Evolutionary conservation across 2,797 vertebrate genomes (phyloP).

Genomic region (Chaunax sp.): DNA sequence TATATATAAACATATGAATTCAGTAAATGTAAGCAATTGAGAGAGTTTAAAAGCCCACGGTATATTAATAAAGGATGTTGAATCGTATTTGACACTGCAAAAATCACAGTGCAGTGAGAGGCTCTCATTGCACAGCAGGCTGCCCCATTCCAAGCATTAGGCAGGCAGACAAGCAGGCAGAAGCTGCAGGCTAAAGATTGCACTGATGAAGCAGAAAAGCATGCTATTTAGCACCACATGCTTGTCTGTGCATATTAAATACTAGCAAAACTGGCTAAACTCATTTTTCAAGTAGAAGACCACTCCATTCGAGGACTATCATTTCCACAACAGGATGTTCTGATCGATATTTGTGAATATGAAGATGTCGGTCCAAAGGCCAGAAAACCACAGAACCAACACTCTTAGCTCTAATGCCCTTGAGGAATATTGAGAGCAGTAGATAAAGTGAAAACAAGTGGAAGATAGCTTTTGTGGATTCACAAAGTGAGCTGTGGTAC

Average conservation of each 20-base stretch:
- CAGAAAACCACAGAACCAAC: conserved; percentile 44
- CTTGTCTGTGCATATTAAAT: conserved; percentile 81
- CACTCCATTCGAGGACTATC: conserved; percentile 33
- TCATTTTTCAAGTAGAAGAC: conserved; percentile 40
- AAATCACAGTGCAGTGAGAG: conserved; percentile 63
- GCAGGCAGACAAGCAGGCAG: conserved; percentile 75
- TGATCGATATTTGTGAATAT: conserved; percentile 47
- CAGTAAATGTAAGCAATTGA: conserved; percentile 39
- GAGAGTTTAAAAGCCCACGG: conserved; percentile 40
- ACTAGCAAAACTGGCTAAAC: conserved; percentile 49
- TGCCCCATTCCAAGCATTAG: conserved; percentile 69
- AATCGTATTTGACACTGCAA: conserved; percentile 67
- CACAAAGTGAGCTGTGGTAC: conserved; percentile 25
- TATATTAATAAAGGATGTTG: conserved; percentile 64
- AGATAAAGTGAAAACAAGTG: conserved; percentile 18
- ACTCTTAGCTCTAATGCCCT: conserved; percentile 26
- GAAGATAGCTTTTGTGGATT: conserved; percentile 28
- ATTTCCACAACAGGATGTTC: conserved; percentile 35
- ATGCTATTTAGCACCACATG: conserved; percentile 82
- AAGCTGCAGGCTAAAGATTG: conserved; percentile 78
- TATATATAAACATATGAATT: conserved; percentile 5
- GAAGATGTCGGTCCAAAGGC: conserved; percentile 21
- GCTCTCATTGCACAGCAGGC: conserved; percentile 73
- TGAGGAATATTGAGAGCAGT: conserved; percentile 12
- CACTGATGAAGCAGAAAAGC: conserved; percentile 84